Base-by-base conservation (phyloP, 2,797 vertebrate species). In the Pteronotus mesoamericanus region DNA sequence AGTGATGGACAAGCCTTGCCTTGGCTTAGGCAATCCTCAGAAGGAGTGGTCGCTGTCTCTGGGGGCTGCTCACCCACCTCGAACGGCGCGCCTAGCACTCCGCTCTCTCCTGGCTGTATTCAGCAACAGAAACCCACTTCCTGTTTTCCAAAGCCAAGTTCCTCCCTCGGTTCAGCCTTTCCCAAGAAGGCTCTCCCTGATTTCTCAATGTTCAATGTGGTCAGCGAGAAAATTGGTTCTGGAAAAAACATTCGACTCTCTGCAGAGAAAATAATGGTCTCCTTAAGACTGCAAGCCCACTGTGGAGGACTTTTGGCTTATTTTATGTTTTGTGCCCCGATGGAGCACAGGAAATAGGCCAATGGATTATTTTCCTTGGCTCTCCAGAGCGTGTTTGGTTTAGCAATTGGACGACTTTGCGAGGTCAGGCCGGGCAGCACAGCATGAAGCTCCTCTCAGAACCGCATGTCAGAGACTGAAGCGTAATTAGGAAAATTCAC, bases 301-400 rank as follows among this genome's bases (percentile, higher is more conserved):
- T 94, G 89, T 94, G 89, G 96, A 96, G 96, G 86, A 96, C 94
- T 95, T 95, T 90, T 96, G 97, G 83, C 95, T 95, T 69, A 48
- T 91, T 96, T 72, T 93, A n/a, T 92, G 77, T 91, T 95, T 93
- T 91, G 86, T 91, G 95, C 44, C 75, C 95, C 95, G 29, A 87
- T 91, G 85, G 71, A 95, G 74, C 66, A 88, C 71, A 93, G 94
- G 91, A 96, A 97, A 85, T 85, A 85, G 80, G 64, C 95, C 95
- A 96, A 96, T 24, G 93, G 66, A 79, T 94, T 95, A 89, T 96
- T 97, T 95, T 91, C 88, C 74, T 96, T 97, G 97, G 88, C 84
- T 87, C 71, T 77, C 48, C 24, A 59, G 16, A 14, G 26, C 32
- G 18, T 83, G 48, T 86, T 96, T 95, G 78, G 91, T 91, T 94